Conservation (phyloP, 2,888 invertebrate genomes). For the Pheosia tremula region DNA sequence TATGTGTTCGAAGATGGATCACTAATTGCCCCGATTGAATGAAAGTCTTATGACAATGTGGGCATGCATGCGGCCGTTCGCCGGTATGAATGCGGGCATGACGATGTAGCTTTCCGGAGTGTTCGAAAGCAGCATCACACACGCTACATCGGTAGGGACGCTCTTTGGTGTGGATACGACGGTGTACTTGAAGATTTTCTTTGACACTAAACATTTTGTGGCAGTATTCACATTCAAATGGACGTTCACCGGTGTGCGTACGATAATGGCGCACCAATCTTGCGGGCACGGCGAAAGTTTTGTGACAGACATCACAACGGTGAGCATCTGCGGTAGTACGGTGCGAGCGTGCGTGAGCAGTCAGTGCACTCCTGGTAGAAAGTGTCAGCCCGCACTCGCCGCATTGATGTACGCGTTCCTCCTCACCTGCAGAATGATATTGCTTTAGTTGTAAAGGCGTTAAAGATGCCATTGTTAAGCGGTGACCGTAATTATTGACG, state of each 20-base stretch:
- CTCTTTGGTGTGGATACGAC: constrained; percentile 95
- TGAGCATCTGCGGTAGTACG: constrained; percentile 88
- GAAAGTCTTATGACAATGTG: constrained; percentile 94
- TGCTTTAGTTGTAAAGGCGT: constrained; percentile 52
- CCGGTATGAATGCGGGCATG: constrained; percentile 97
- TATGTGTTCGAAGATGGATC: constrained; percentile 95
- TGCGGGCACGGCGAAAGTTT: constrained; percentile 96
- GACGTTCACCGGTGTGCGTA: constrained; percentile 95
- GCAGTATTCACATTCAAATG: constrained; percentile 96
- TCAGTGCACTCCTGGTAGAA: constrained; percentile 90
- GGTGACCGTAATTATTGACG: constrained; percentile 29
- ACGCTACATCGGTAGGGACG: constrained; percentile 95
- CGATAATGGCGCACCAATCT: constrained; percentile 93
- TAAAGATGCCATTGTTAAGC: constrained; percentile 51
- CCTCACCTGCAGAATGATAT: constrained; percentile 79
- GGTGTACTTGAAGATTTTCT: constrained; percentile 95
- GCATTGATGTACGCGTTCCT: constrained; percentile 83
- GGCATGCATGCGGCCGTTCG: constrained; percentile 95
- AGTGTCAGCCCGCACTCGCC: constrained; percentile 90
- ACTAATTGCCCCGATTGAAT: constrained; percentile 96
- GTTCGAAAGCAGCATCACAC: constrained; percentile 95
- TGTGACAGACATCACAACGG: constrained; percentile 95
- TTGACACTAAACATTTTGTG: constrained; percentile 96
- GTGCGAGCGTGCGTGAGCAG: constrained; percentile 86
- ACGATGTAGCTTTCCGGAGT: constrained; percentile 94